Base-by-base conservation (phyloP, 1,140 invertebrate genomes). In the Drosophila nikananu region DNA sequence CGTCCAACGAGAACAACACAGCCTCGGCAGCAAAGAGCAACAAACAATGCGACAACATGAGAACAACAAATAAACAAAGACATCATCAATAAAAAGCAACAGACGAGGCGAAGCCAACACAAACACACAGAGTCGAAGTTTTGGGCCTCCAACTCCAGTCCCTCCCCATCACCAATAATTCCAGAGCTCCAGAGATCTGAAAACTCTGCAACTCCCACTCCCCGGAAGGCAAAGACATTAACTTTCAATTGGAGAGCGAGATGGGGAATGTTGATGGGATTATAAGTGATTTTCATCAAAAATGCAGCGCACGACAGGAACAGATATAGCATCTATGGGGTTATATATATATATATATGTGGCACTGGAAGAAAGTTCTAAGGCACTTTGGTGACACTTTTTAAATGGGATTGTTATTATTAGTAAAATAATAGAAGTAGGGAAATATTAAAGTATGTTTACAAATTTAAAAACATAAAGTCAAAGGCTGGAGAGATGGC, bases 281-380 rank as follows among this genome's bases (percentile, higher is more conserved):
- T 87, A 87, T 87, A 87, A 87, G 83, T 87, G 83, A 87, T 89
- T 87, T 87, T 83, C 84, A 87, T 87, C 83, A 87, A 87, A 87
- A 87, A 87, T 87, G 84, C 83, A 87, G 84, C 83, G 77, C 83
- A 87, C 84, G 84, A 86, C 83, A 89, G 71, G 68, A 62, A 81
- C 63, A 84, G 55, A 77, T 59, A 82, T 54, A 57, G 68, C 44
- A 49, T 72, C 39, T 49, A 60, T 44, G 62, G 19, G 13, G 51
- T 55, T 51, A 41, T 57, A 23, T 48, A 10, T 42, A 37, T 61
- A 72, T 42, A 23, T 48, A 21, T 42, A 37, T 62, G n/a, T 72
- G 19, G 23, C 63, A 71, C 63, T 68, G 39, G 13, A 15, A 32
- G n/a, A 39, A 51, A 63, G 37, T 39, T 35, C 4, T 27, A 5